Evolutionary conservation across 1,140 invertebrate genomes (phyloP).

Genomic region (Helicoverpa zea): DNA sequence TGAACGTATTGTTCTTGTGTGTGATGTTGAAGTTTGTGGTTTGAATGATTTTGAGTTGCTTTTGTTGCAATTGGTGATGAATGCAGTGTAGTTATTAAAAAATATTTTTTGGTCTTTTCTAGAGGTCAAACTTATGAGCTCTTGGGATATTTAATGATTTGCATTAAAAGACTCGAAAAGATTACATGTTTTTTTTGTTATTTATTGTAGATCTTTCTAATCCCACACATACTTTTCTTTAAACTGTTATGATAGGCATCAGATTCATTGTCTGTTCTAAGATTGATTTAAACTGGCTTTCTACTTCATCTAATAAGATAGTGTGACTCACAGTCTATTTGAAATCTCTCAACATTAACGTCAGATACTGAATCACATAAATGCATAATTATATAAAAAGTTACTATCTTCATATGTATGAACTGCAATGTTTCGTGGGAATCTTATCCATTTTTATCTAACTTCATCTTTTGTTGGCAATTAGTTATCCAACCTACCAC

Average conservation of each 20-base stretch:
- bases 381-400: constrained; percentile 34
- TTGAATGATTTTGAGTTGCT: neutral
- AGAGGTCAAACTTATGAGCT: neutral
- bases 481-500: constrained; percentile 38
- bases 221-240: no score
- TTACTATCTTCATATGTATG: constrained; percentile 14
- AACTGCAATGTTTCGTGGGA: constrained; percentile 35
- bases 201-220: no score
- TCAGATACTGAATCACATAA: constrained; percentile 12
- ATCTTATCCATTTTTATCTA: constrained; percentile 39
- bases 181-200: no score
- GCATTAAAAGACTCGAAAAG: no score
- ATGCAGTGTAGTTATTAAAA: no score
- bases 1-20: neutral
- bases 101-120: neutral
- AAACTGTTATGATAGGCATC: neutral
- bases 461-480: constrained; percentile 38
- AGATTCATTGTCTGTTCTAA: neutral
- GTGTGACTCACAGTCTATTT: constrained; percentile 4
- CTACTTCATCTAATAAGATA: neutral
- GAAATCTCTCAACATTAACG: constrained; percentile 23
- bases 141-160: neutral
- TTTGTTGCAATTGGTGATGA: neutral
- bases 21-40: neutral
- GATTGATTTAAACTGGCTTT: neutral